phyloP scores from a whole-genome alignment of 1,140 invertebrate species.

The Zophobas atratus region DNA sequence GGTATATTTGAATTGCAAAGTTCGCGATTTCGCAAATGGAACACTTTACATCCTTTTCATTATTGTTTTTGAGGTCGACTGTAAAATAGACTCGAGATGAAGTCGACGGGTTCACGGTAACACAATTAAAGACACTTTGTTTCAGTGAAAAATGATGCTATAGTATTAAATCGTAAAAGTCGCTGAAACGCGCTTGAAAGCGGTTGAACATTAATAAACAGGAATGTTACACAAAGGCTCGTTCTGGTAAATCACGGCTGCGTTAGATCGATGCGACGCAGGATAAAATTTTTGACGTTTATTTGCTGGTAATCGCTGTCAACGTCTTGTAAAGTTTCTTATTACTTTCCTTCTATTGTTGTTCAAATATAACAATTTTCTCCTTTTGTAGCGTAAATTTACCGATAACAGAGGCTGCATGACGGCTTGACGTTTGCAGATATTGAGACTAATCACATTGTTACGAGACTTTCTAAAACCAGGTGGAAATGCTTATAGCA shows the following conservation, averaged over 20 bases:
- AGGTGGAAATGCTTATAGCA: too few species aligned
- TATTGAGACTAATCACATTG: too few species aligned
- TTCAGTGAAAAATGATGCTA: constrained; percentile 3
- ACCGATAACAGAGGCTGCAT: too few species aligned
- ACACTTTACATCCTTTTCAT: constrained; percentile 14
- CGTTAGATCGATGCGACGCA: not conserved
- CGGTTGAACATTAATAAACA: not conserved
- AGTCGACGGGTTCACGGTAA: too few species aligned
- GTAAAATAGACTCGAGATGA: too few species aligned
- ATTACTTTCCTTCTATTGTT: constrained; percentile 11
- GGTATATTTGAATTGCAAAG: constrained; percentile 32
- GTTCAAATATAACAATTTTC: not conserved
- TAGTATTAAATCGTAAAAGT: not conserved
- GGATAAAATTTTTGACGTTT: constrained; percentile 25
- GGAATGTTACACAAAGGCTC: not conserved
- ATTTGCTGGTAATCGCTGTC: constrained; percentile 23
- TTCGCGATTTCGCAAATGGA: not conserved
- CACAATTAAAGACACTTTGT: not conserved
- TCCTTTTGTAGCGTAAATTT: not conserved
- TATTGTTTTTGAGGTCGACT: not conserved
- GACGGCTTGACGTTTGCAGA: too few species aligned
- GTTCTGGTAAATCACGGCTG: not conserved
- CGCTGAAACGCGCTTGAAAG: not conserved
- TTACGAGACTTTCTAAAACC: too few species aligned
- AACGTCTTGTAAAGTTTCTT: constrained; percentile 4